Evolutionary conservation across 2,113 vertebrate genomes (phyloP), one percentile per base, ranked within the genome.

Genomic region (Oncorhynchus masou): DNA sequence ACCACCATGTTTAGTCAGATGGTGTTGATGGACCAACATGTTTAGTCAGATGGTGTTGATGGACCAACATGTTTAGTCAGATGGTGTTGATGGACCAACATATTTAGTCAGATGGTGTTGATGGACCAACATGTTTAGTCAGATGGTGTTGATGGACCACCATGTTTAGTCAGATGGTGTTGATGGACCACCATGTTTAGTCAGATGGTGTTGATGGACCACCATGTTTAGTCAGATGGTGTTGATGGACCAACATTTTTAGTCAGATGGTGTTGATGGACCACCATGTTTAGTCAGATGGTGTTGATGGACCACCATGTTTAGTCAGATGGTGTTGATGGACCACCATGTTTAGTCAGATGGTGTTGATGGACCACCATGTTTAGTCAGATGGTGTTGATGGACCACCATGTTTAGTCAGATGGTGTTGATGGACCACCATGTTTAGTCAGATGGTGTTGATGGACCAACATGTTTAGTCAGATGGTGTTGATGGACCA

Each of bases 1-100:
- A 29, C 29, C 29, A 29, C n/a, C n/a, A n/a, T 57, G 51, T 57
- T 3, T 7, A 7, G 7, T 39, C 34, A 39, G 34, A 54, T 49
- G 4, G 72, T 57, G 73, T 51, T 83, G 3, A 67, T 72, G 5
- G 12, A 29, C 29, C 29, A 29, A 0, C 29, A 29, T 29, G 29
- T 29, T 29, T 29, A 19, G 51, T 39, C 34, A 39, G 34, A 54
- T 49, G 4, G 72, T 57, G 73, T 51, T 83, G 3, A 67, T 72
- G 7, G 12, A 29, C 29, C 29, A 29, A 0, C 29, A 29, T 29
- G 29, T 29, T 29, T 29, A 19, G 51, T 57, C 34, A 39, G 34
- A 54, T 49, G 4, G 72, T 57, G 73, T 51, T 83, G 3, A 67
- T 72, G 7, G 12, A 19, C 4, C 29, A 29, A 0, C 29, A 15